phyloP scores from a whole-genome alignment of 2,797 vertebrate species.

The Mionectes olivaceus region DNA sequence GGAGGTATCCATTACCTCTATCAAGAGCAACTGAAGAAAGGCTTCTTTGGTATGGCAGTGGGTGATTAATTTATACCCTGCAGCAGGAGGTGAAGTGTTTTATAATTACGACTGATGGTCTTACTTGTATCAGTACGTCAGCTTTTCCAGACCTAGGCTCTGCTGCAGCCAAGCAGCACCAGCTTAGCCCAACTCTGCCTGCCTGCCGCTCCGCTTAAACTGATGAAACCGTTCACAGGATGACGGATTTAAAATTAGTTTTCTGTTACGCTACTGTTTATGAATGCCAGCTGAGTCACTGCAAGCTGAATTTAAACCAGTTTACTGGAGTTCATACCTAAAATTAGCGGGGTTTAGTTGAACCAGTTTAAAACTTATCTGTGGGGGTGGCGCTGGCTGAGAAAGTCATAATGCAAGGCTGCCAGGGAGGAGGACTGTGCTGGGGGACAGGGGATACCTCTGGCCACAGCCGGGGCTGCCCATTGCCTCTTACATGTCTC shows the following conservation, averaged over 20 bases:
- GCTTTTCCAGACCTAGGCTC: not conserved
- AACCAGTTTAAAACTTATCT: not conserved
- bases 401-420: rapidly evolving
- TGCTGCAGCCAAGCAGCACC: not conserved
- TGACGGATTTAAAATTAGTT: conserved; percentile 17
- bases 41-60: not conserved
- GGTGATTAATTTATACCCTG: conserved; percentile 18
- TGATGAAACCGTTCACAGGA: not conserved
- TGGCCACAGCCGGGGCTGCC: not conserved
- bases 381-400: rapidly evolving
- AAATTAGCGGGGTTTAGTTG: not conserved
- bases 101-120: not conserved
- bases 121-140: not conserved
- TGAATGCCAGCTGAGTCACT: conserved; percentile 46
- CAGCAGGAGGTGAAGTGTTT: not conserved
- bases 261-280: conserved; percentile 15
- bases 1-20: rapidly evolving
- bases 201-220: not conserved
- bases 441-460: not conserved
- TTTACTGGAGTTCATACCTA: conserved; percentile 47
- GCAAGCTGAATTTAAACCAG: conserved; percentile 48
- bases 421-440: rapidly evolving
- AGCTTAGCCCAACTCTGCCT: not conserved
- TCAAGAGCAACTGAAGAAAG: not conserved
- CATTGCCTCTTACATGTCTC: rapidly evolving